Evolutionary conservation across 1,140 invertebrate species (phyloP).

Genomic region (Sminthurides bifidus): DNA sequence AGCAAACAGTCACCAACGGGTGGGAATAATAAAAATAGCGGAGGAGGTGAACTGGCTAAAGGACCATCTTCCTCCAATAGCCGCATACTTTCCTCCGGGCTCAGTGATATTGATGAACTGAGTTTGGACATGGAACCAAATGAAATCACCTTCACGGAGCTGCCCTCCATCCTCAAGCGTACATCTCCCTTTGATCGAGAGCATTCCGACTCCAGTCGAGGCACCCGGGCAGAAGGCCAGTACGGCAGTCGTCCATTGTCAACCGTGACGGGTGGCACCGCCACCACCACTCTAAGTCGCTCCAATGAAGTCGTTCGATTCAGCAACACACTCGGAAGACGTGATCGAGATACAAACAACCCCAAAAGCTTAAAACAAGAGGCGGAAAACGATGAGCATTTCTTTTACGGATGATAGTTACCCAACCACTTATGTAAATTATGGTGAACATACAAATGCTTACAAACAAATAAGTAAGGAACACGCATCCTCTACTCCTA

Average conservation of each 20-base stretch:
- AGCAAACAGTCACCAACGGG: neutral
- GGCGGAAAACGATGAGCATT: constrained; percentile 22
- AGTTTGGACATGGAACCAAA: constrained; percentile 21
- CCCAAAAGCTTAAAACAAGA: constrained; percentile 26
- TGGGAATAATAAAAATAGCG: neutral
- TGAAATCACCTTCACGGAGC: constrained; percentile 22
- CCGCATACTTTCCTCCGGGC: constrained; percentile 15
- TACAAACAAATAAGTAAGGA: too few species aligned
- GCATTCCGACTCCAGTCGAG: neutral
- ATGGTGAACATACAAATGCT: too few species aligned
- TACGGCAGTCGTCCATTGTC: constrained; percentile 8
- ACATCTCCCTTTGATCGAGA: constrained; percentile 9
- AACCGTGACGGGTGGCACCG: constrained; percentile 1
- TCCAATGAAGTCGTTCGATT: constrained; percentile 26
- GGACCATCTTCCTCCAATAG: constrained; percentile 12
- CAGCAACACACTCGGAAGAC: constrained; percentile 21
- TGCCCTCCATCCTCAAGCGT: constrained; percentile 23
- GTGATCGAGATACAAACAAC: constrained; percentile 23
- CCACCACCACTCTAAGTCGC: constrained; percentile 15
- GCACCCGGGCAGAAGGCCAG: too few species aligned
- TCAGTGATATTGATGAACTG: constrained; percentile 32
- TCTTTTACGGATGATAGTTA: constrained; percentile 28
- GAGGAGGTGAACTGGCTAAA: constrained; percentile 3
- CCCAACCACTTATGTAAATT: too few species aligned
- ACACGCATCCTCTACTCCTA: too few species aligned